Conservation (phyloP, 2,113 vertebrate genomes). For the Rhabdomys dilectus region DNA sequence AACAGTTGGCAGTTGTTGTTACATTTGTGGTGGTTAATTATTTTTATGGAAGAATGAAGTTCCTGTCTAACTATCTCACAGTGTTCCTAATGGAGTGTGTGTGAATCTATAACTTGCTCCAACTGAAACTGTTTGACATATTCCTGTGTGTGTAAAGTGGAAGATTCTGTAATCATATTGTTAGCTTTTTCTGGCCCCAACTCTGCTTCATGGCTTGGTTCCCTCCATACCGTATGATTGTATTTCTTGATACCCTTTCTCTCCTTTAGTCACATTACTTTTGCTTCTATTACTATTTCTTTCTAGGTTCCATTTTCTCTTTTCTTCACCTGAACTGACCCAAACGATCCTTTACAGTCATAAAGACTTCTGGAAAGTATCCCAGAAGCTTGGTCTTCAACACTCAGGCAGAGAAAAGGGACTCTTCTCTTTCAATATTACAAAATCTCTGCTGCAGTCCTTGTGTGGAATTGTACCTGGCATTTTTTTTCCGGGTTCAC, state of each 20-base stretch:
- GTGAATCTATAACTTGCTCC: neutral
- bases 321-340: neutral
- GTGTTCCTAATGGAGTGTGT: neutral
- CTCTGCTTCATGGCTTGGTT: neutral
- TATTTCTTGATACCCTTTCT: neutral
- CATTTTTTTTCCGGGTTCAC: neutral
- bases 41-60: slow-evolving; percentile 1
- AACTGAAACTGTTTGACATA: neutral
- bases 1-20: neutral
- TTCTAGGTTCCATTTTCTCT: slow-evolving; percentile 14
- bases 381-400: neutral
- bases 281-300: neutral
- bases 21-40: neutral
- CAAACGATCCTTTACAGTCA: neutral
- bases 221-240: neutral
- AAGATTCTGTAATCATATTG: neutral
- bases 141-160: too few species aligned
- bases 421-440: too few species aligned
- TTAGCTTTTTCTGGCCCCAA: neutral
- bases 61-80: neutral
- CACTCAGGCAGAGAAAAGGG: neutral
- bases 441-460: accelerated
- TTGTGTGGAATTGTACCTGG: neutral
- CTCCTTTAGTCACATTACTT: neutral
- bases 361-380: neutral